These are phyloP conservation scores for Cherax destructor DNA, from an alignment of 1,140 invertebrate genomes.

Conservation along the genomic window DNA sequence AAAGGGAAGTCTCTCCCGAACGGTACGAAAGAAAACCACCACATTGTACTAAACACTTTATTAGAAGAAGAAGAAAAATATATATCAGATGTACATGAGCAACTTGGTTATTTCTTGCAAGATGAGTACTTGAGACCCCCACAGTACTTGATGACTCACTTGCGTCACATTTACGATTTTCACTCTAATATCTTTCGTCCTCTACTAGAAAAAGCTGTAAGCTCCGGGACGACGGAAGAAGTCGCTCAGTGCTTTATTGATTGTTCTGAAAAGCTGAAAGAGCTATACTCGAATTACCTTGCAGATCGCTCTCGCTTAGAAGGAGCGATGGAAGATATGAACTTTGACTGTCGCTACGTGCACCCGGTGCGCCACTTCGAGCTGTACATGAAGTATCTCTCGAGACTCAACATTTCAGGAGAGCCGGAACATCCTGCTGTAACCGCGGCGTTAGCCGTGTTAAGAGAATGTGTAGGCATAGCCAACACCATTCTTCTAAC, in stretches of 20 bases:
- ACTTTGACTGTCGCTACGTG: not conserved
- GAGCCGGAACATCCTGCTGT: not conserved
- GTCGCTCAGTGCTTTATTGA: constrained; percentile 44
- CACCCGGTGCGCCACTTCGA: constrained; percentile 6
- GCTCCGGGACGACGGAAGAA: not conserved
- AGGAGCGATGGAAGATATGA: not conserved
- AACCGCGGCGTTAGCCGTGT: constrained; percentile 21
- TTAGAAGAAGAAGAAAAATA: constrained; percentile 44
- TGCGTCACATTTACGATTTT: constrained; percentile 30
- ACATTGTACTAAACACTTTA: not conserved
- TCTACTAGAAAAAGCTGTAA: constrained; percentile 3
- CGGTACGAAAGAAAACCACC: constrained; percentile 5
- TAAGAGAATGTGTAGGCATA: constrained; percentile 12
- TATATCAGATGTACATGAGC: not conserved
- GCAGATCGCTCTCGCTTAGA: constrained; percentile 28
- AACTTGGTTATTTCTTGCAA: constrained; percentile 38
- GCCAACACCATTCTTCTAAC: constrained; percentile 47
- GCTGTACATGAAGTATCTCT: not conserved
- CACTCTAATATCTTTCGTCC: constrained; percentile 19
- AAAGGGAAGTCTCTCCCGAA: not conserved
- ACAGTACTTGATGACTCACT: not conserved
- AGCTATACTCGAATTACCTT: constrained; percentile 33
- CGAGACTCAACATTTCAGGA: not conserved
- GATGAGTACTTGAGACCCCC: constrained; percentile 35
- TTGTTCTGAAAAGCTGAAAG: constrained; percentile 27